Percentiles rank a stretch among this genome's conserved stretches.
These are phyloP conservation scores for Drosophila paranaensis DNA, from an alignment of 2,888 invertebrate genomes.

Conservation along the genomic window DNA sequence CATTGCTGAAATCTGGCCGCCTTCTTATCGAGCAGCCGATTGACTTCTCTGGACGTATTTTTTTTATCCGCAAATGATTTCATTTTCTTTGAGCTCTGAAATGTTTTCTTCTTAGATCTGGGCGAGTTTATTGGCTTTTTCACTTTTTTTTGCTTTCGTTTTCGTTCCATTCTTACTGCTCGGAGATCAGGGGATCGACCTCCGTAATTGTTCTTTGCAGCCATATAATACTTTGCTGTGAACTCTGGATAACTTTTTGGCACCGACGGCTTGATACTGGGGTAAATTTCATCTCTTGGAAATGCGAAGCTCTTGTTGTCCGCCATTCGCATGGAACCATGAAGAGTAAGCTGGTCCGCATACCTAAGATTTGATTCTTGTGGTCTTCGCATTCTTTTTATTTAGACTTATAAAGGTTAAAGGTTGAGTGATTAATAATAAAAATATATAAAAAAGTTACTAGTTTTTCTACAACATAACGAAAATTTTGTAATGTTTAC, in stretches of 20 bases:
- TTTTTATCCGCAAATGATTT: neutral
- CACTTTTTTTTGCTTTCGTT: neutral
- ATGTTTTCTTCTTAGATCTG: neutral
- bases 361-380: neutral
- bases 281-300: conserved; percentile 18
- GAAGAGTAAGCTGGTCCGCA: conserved; percentile 3
- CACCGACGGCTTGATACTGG: conserved; percentile 22
- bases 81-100: neutral
- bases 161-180: neutral
- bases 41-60: conserved; percentile 29
- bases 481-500: conserved; percentile 14
- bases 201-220: conserved; percentile 5
- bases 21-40: conserved; percentile 51
- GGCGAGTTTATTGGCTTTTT: neutral
- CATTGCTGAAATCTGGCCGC: neutral
- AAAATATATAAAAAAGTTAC: conserved; percentile 10
- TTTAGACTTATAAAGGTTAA: neutral
- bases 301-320: conserved; percentile 17
- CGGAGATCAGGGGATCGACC: neutral
- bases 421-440: neutral
- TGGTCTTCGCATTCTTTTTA: conserved; percentile 19
- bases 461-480: neutral
- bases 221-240: conserved; percentile 4
- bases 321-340: conserved; percentile 15
- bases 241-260: neutral